Percentiles rank a stretch among this genome's conserved stretches.
phyloP scores from a whole-genome alignment of 2,888 invertebrate genomes.

The Erebia ligea region DNA sequence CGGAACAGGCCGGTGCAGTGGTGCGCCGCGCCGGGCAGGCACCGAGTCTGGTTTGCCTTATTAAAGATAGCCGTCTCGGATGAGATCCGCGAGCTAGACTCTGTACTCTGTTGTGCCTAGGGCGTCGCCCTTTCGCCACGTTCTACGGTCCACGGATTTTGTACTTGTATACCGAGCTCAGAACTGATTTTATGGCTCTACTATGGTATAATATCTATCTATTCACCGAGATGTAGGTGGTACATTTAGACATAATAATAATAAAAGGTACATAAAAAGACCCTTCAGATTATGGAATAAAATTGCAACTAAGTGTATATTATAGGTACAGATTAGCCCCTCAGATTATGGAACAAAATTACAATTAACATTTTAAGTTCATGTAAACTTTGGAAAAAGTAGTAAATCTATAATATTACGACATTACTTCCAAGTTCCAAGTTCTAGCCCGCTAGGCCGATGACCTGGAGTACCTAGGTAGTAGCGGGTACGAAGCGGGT shows the following conservation, averaged over 20 bases:
- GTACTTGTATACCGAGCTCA: constrained; percentile 43
- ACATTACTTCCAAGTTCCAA: no score
- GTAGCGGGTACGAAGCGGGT: no score
- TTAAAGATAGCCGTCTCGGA: constrained; percentile 51
- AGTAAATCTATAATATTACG: no score
- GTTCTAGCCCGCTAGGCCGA: no score
- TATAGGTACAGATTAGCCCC: no score
- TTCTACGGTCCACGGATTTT: constrained; percentile 56
- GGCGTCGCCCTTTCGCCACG: constrained; percentile 65
- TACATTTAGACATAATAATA: neutral
- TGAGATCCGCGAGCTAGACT: constrained; percentile 58
- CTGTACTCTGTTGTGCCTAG: constrained; percentile 55
- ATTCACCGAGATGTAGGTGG: neutral
- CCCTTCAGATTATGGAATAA: no score
- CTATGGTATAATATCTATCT: neutral
- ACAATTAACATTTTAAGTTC: no score
- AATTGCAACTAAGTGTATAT: no score
- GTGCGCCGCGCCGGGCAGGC: constrained; percentile 39
- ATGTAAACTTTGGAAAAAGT: no score
- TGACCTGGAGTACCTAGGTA: no score
- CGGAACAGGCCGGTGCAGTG: constrained; percentile 26
- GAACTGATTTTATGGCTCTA: constrained; percentile 33
- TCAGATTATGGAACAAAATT: no score
- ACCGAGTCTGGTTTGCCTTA: constrained; percentile 39
- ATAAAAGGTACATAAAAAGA: neutral